Conservation (phyloP, 1,140 invertebrate species). For the Cryptotermes secundus region DNA sequence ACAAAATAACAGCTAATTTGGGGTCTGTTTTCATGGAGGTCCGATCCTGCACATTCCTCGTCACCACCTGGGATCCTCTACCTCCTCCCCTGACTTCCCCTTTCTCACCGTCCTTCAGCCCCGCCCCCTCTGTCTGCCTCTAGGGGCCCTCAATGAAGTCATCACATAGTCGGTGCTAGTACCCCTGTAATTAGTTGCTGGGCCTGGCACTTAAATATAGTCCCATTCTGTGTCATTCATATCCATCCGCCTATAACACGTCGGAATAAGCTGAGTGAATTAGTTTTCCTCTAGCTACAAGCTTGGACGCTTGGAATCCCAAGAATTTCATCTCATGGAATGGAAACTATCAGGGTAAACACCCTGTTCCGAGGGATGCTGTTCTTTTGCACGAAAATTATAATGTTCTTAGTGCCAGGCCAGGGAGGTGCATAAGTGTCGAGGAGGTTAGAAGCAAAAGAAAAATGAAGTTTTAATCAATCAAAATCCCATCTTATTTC, state of each 20-base stretch:
- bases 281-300: no score
- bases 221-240: neutral
- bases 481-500: no score
- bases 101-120: neutral
- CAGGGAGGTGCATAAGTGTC: no score
- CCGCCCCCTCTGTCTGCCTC: neutral
- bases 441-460: no score
- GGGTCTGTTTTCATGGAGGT: conserved; percentile 53
- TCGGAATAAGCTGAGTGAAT: no score
- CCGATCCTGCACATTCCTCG: conserved; percentile 41
- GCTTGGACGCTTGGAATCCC: no score
- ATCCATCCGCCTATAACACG: neutral
- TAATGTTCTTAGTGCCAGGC: no score
- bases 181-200: conserved; percentile 23
- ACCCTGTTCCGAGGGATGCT: no score
- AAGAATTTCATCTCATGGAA: no score
- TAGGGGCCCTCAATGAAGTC: conserved; percentile 28
- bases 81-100: conserved; percentile 18
- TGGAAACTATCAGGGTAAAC: no score
- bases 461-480: no score
- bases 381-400: no score
- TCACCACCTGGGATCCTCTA: conserved; percentile 19
- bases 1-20: conserved; percentile 45
- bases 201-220: conserved; percentile 17
- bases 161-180: conserved; percentile 17